These are phyloP conservation scores for Neoseiulus cucumeris DNA, from an alignment of 1,140 invertebrate species.

Conservation along the genomic window DNA sequence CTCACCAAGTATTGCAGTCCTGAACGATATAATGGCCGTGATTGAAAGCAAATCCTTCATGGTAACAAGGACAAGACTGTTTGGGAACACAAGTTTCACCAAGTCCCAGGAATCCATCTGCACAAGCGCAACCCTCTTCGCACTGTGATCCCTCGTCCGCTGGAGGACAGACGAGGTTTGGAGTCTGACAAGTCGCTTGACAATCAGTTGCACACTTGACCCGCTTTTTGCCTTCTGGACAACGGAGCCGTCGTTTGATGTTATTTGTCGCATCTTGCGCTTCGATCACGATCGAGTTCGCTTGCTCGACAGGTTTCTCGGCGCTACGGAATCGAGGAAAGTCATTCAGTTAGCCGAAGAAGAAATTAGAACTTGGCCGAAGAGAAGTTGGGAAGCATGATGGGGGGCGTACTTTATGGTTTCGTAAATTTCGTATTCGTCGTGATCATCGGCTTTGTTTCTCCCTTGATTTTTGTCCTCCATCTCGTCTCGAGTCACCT, in stretches of 20 bases:
- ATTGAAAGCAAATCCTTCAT: conserved; percentile 19
- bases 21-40: conserved; percentile 22
- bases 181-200: conserved; percentile 14
- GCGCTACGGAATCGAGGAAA: not conserved
- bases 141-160: conserved; percentile 30
- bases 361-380: too few species aligned
- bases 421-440: not conserved
- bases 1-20: conserved; percentile 28
- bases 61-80: conserved; percentile 25
- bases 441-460: not conserved
- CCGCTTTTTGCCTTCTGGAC: conserved; percentile 13
- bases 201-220: conserved; percentile 15
- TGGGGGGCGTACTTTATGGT: not conserved
- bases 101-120: conserved; percentile 45
- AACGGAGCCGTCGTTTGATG: not conserved
- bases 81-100: conserved; percentile 22
- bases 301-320: not conserved
- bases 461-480: not conserved
- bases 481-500: conserved; percentile 4
- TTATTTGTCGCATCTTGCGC: not conserved
- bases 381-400: too few species aligned
- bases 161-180: conserved; percentile 8
- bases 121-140: conserved; percentile 69
- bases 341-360: too few species aligned
- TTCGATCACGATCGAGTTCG: not conserved